Percentiles rank a stretch among this genome's conserved stretches.
phyloP scores from a whole-genome alignment of 2,888 invertebrate genomes.

The Lasioglossum vierecki region DNA sequence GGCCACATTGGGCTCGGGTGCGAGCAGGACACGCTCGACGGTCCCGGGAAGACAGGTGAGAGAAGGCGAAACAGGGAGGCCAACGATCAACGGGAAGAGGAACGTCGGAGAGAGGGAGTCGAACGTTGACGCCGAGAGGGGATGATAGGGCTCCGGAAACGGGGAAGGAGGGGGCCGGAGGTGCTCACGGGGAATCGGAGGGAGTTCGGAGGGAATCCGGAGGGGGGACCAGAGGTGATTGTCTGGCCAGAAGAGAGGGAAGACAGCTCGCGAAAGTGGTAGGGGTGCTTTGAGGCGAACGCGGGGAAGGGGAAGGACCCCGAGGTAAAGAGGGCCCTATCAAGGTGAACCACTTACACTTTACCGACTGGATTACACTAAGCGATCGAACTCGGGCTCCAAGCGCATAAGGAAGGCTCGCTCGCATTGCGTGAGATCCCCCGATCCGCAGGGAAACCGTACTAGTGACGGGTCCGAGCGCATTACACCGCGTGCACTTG shows the following conservation, averaged over 20 bases:
- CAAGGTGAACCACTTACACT: conserved; percentile 83
- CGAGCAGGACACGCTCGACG: conserved; percentile 58
- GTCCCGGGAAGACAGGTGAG: conserved; percentile 55
- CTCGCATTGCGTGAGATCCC: conserved; percentile 70
- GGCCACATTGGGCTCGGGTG: conserved; percentile 66
- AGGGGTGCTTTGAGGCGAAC: conserved; percentile 51
- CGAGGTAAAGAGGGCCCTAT: conserved; percentile 76
- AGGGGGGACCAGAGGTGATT: conserved; percentile 41
- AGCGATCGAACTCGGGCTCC: conserved; percentile 78
- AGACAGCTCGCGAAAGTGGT: conserved; percentile 50
- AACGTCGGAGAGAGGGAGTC: conserved; percentile 25
- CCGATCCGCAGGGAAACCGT: conserved; percentile 57
- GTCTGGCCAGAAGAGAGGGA: conserved; percentile 36
- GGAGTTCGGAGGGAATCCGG: conserved; percentile 34
- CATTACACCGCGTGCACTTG: not conserved
- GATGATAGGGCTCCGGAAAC: conserved; percentile 34
- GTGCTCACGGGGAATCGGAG: conserved; percentile 23
- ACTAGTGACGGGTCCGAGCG: conserved; percentile 18
- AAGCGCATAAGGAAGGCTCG: conserved; percentile 70
- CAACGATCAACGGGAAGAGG: conserved; percentile 24
- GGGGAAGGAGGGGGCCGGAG: not conserved
- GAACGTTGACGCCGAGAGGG: conserved; percentile 42
- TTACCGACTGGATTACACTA: conserved; percentile 82
- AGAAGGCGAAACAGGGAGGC: conserved; percentile 53
- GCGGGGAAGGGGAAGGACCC: conserved; percentile 59